phyloP scores from a whole-genome alignment of 2,888 invertebrate genomes.

The Sphinx pinastri region DNA sequence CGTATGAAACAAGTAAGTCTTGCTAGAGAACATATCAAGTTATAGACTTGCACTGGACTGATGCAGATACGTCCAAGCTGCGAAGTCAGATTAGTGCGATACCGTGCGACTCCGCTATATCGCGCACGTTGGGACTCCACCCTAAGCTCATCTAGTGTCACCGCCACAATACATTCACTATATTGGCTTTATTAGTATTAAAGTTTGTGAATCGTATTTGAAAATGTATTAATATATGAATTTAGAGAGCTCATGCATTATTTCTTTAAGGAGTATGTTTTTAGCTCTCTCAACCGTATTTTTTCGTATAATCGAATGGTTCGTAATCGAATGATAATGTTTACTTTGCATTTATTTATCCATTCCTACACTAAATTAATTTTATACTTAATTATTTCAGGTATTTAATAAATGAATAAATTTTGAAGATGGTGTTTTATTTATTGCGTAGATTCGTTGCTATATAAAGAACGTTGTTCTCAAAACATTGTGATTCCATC shows the following conservation, averaged over 20 bases:
- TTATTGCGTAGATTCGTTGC: neutral
- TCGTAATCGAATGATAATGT: constrained; percentile 39
- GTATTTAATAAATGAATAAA: constrained; percentile 54
- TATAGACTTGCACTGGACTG: too few relatives aligned
- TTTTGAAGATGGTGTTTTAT: constrained; percentile 31
- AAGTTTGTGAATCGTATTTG: neutral
- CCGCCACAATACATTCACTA: neutral
- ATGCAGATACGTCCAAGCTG: too few relatives aligned
- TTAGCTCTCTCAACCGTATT: constrained; percentile 18
- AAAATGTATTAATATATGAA: neutral
- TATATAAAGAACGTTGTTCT: too few relatives aligned
- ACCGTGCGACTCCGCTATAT: too few relatives aligned
- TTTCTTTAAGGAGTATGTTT: neutral
- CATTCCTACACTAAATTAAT: constrained; percentile 64
- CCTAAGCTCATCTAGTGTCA: neutral
- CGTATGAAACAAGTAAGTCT: too few relatives aligned
- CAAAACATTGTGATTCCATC: too few relatives aligned
- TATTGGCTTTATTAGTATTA: neutral
- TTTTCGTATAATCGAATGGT: constrained; percentile 11
- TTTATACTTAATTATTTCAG: constrained; percentile 53
- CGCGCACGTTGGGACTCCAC: too few relatives aligned
- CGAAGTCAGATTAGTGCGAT: too few relatives aligned
- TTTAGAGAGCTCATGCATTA: neutral
- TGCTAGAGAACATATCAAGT: too few relatives aligned
- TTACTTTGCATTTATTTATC: constrained; percentile 64